These are phyloP conservation scores for Drosophila athabasca DNA, from an alignment of 1,140 invertebrate genomes.

Conservation along the genomic window DNA sequence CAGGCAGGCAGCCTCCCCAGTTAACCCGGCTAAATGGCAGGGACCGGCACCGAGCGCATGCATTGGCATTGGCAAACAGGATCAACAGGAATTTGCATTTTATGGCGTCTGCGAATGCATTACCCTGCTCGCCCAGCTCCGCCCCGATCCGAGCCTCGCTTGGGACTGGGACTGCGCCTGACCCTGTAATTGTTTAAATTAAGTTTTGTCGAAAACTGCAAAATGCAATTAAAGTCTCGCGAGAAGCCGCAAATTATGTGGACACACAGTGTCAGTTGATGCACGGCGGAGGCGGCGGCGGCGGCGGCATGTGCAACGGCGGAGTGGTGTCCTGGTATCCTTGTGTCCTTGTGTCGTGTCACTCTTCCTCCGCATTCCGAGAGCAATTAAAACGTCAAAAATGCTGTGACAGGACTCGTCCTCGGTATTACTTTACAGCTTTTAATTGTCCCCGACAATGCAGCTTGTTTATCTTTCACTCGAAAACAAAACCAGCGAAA, in stretches of 20 bases:
- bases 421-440: conserved; percentile 64
- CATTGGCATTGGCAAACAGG: conserved; percentile 75
- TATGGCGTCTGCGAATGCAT: conserved; percentile 76
- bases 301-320: no score
- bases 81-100: conserved; percentile 83
- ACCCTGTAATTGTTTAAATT: conserved; percentile 71
- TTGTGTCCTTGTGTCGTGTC: conserved; percentile 37
- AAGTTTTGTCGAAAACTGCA: conserved; percentile 36
- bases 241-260: conserved; percentile 52
- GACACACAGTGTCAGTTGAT: conserved; percentile 52
- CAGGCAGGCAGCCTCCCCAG: conserved; percentile 27
- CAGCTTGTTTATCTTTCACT: conserved; percentile 58
- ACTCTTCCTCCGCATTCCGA: conserved; percentile 31
- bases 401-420: conserved; percentile 42
- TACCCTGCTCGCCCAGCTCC: conserved; percentile 13
- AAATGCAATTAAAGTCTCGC: conserved; percentile 70
- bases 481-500: conserved; percentile 9
- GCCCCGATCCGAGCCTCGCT: not conserved
- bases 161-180: not conserved
- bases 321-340: not conserved
- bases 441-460: conserved; percentile 67
- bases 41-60: conserved; percentile 54
- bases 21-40: conserved; percentile 67
- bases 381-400: conserved; percentile 75
- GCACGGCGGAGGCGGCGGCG: conserved; percentile 14